A percentile compares a stretch with the other conserved stretches of the same genome.
phyloP scores from a whole-genome alignment of 2,797 vertebrate genomes.

The Rhadinocentrus ornatus region DNA sequence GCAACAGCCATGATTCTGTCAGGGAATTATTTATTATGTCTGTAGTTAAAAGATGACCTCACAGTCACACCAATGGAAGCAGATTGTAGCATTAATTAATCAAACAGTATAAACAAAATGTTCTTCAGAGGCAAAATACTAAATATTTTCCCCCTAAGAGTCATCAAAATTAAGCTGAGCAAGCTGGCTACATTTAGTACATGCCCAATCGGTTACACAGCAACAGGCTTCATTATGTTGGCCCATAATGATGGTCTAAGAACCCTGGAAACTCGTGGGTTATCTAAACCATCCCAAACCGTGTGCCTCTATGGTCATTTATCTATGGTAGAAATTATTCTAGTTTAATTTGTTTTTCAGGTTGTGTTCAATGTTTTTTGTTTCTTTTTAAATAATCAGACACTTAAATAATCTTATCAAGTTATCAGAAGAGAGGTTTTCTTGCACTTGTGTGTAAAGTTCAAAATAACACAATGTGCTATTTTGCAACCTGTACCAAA shows the following conservation, averaged over 20 bases:
- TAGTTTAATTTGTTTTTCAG: background rate
- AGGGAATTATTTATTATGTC: constrained; percentile 18
- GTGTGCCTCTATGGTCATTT: background rate
- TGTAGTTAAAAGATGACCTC: background rate
- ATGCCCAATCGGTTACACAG: background rate
- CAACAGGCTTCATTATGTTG: background rate
- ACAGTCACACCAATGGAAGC: background rate
- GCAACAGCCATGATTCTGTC: constrained; percentile 7
- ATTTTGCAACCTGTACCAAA: background rate
- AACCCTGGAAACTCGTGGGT: too few relatives aligned
- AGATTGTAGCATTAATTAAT: background rate
- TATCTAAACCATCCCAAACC: background rate
- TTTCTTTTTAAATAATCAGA: background rate
- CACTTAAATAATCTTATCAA: background rate
- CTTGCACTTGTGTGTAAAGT: constrained; percentile 3
- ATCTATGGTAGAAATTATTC: constrained; percentile 3
- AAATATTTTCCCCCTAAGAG: too few relatives aligned
- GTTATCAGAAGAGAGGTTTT: background rate
- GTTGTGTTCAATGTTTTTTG: background rate
- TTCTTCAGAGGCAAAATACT: too few relatives aligned
- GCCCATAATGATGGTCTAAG: too few relatives aligned
- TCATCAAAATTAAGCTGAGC: too few relatives aligned
- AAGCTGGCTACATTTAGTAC: too few relatives aligned
- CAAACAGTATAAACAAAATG: background rate
- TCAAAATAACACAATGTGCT: constrained; percentile 12